Conservation (phyloP, 1,140 invertebrate species). For the Pseudomyrmex flavicornis region DNA sequence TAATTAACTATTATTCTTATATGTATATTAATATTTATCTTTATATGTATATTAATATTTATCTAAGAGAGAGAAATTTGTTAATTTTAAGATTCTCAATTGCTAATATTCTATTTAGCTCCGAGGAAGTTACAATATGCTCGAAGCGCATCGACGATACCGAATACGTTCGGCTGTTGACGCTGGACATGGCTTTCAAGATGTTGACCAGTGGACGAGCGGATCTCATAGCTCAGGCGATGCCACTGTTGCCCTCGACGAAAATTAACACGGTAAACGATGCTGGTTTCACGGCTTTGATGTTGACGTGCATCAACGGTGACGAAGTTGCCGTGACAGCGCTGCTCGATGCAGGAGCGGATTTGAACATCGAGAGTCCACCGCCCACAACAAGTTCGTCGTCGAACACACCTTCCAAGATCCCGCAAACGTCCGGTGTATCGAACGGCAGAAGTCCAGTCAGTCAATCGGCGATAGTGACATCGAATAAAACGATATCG, state of each 20-base stretch:
- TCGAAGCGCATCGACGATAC: slow-evolving; percentile 85
- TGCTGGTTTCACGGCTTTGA: slow-evolving; percentile 91
- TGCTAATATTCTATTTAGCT: slow-evolving; percentile 67
- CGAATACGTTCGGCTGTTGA: slow-evolving; percentile 88
- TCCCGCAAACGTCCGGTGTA: slow-evolving; percentile 24
- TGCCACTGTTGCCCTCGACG: slow-evolving; percentile 90
- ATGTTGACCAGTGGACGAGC: slow-evolving; percentile 91
- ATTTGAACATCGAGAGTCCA: slow-evolving; percentile 90
- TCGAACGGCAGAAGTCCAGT: slow-evolving; percentile 62
- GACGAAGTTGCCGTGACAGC: slow-evolving; percentile 91
- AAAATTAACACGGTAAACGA: slow-evolving; percentile 92
- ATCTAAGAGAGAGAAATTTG: too few species aligned
- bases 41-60: too few species aligned
- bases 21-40: too few species aligned
- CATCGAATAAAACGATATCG: slow-evolving; percentile 58
- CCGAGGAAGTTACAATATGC: slow-evolving; percentile 84
- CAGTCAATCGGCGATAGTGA: slow-evolving; percentile 64
- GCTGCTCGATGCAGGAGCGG: slow-evolving; percentile 91
- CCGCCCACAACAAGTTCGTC: slow-evolving; percentile 68
- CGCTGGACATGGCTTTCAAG: slow-evolving; percentile 92
- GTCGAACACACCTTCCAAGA: slow-evolving; percentile 72
- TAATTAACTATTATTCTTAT: too few species aligned
- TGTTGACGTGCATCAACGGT: slow-evolving; percentile 92
- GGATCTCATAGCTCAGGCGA: slow-evolving; percentile 92
- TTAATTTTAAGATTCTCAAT: too few species aligned